phyloP scores from a whole-genome alignment of 2,797 vertebrate genomes.

The Threskiornis aethiopicus region DNA sequence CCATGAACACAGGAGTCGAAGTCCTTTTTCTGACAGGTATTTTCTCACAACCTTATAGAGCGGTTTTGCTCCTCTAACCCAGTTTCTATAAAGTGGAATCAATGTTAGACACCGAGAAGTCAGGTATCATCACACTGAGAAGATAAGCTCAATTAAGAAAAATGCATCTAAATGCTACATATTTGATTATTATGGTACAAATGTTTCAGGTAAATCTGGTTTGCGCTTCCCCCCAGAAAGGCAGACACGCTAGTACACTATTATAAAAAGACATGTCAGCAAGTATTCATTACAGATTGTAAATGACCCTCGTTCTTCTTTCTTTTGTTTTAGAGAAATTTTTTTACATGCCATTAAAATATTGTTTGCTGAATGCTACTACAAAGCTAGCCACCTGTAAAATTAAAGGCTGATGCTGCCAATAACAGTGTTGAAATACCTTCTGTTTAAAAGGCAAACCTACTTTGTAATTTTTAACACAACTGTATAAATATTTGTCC shows the following conservation, averaged over 20 bases:
- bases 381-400: conserved; percentile 67
- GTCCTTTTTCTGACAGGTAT: background rate
- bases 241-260: background rate
- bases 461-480: conserved; percentile 58
- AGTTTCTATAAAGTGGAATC: background rate
- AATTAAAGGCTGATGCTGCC: conserved; percentile 61
- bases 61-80: background rate
- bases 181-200: conserved; percentile 29
- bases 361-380: conserved; percentile 61
- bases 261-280: conserved; percentile 20
- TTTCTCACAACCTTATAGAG: background rate
- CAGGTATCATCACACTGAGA: background rate
- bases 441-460: conserved; percentile 55
- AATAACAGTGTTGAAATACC: conserved; percentile 45
- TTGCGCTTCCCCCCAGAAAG: conserved; percentile 4
- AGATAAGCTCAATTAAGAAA: conserved; percentile 34
- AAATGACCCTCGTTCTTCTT: background rate
- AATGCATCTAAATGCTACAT: background rate
- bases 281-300: conserved; percentile 47
- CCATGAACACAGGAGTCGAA: background rate
- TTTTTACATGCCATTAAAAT: conserved; percentile 67
- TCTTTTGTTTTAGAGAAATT: conserved; percentile 48
- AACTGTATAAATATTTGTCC: conserved; percentile 64
- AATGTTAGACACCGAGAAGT: background rate
- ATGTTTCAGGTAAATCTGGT: conserved; percentile 45